These are phyloP conservation scores for Sepioteuthis lessoniana DNA, from an alignment of 2,888 invertebrate species.

Conservation along the genomic window DNA sequence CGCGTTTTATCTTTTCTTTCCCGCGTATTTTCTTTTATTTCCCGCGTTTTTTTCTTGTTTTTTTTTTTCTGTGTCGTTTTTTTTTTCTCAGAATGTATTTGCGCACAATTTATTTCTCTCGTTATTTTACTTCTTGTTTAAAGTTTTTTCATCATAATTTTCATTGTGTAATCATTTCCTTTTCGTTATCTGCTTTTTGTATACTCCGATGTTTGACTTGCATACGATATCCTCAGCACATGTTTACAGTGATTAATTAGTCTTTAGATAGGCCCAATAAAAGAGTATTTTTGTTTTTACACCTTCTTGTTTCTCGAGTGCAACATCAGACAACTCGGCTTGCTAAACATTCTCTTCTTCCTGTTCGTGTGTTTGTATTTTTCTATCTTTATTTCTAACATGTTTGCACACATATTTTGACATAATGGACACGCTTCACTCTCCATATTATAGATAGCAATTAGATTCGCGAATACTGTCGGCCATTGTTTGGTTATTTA, in stretches of 20 bases:
- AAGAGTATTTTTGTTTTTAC: not conserved
- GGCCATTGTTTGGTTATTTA: not conserved
- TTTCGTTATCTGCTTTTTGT: not conserved
- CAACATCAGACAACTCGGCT: not conserved
- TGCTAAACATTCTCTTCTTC: not conserved
- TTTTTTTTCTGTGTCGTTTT: not conserved
- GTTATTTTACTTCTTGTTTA: not conserved
- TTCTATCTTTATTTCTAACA: not conserved
- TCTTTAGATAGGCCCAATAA: not conserved
- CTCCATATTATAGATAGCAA: not conserved
- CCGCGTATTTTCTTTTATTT: no score
- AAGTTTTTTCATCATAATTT: not conserved
- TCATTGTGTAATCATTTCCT: not conserved
- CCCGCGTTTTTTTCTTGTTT: no score
- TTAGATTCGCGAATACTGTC: not conserved
- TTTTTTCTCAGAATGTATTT: not conserved
- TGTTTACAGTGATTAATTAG: constrained; percentile 11
- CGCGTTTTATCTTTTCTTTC: no score
- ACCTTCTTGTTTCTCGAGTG: not conserved
- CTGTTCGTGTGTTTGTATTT: not conserved
- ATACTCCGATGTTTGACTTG: not conserved
- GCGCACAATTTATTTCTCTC: not conserved
- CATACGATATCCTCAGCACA: not conserved
- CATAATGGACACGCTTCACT: not conserved
- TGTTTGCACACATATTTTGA: not conserved